These are phyloP conservation scores for Myiagra hebetior DNA, from an alignment of 2,113 vertebrate genomes.

Conservation along the genomic window DNA sequence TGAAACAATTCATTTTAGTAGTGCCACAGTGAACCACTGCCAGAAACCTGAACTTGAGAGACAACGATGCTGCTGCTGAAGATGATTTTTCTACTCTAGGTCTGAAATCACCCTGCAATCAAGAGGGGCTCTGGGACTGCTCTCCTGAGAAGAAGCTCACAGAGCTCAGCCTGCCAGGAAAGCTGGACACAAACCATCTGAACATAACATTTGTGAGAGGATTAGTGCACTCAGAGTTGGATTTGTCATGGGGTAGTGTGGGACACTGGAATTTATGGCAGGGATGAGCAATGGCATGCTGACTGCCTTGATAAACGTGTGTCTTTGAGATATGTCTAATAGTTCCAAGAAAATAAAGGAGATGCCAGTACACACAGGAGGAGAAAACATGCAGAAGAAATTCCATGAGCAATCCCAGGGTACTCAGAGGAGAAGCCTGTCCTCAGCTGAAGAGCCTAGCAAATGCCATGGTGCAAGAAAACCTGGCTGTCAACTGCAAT, in stretches of 20 bases:
- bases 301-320: neutral
- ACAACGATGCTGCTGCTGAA: neutral
- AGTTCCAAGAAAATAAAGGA: neutral
- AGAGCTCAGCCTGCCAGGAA: neutral
- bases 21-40: neutral
- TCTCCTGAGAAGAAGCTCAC: neutral
- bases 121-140: neutral
- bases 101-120: neutral
- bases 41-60: neutral
- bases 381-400: neutral
- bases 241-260: neutral
- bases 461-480: neutral
- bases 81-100: neutral
- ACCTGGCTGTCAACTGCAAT: neutral
- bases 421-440: neutral
- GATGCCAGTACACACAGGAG: neutral
- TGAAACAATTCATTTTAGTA: slow-evolving; percentile 48
- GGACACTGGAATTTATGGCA: neutral
- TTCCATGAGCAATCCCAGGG: neutral
- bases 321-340: neutral
- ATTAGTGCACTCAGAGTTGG: neutral
- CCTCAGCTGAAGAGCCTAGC: neutral
- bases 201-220: neutral
- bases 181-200: neutral
- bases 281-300: neutral